Base-by-base conservation (phyloP, 2,113 vertebrate species). In the Crotalus tigris region DNA sequence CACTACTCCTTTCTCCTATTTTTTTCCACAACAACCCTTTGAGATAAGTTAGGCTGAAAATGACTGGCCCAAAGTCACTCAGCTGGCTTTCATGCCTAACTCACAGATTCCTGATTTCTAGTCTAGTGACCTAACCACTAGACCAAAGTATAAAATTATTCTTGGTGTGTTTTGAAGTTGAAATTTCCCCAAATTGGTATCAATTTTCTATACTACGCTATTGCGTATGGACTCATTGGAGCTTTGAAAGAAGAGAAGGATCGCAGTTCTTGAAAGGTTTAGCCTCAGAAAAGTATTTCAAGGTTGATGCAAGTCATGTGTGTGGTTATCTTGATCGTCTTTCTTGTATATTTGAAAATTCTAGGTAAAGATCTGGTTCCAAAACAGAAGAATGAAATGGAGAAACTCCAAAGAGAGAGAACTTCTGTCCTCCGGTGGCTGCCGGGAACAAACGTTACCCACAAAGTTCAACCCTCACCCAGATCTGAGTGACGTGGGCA, bases 341-440 rank as follows among this genome's bases (percentile, higher is more conserved):
- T 39, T 92, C 90, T 29, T 90, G 29, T n/a, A 0, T 59, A 95
- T 94, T 12, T 29, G 23, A 93, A 93, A 54, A 90, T 8, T 19
- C 3, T 54, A 99, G 99, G 99, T 99, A 92, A 99, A 99, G 97
- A 99, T 99, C 96, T 99, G 99, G 99, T 99, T 99, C 96, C 99
- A 99, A 95, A 99, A 99, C 97, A 97, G 99, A 89, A 98, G 99
- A 94, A 99, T 99, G 99, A 99, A 99, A 91, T 99, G 99, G 99
- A 98, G 99, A 57, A 99, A 99, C 97, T 99, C 98, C 61, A 99
- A 99, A 94, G 99, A 99, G 93, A 96, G 99, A n/a, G 99, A 99
- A 95, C 98, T 99, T 21, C 97, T 99, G 90, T 99, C 99, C 0
- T 98, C 99, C 0, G 99, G 99, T 0, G 99, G 99, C 88, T 99